Evolutionary conservation across 2,113 vertebrate genomes (phyloP).

Genomic region (Phoenicopterus ruber): DNA sequence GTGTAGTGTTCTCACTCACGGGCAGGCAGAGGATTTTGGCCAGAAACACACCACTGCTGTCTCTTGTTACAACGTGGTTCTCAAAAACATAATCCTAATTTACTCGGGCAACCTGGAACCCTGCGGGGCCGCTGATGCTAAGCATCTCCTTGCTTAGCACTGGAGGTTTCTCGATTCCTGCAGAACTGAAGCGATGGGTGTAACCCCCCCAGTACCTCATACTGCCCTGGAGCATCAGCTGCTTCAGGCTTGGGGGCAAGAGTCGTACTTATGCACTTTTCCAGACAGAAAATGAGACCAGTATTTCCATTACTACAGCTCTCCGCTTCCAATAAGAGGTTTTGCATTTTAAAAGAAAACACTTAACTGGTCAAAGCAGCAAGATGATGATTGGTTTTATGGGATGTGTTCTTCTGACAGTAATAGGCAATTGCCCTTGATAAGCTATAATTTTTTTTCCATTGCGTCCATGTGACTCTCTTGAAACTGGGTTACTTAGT

Average conservation of each 20-base stretch:
- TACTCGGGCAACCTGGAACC: background rate
- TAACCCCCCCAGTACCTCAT: background rate
- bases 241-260: background rate
- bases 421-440: background rate
- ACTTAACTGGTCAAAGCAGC: background rate
- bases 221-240: background rate
- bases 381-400: background rate
- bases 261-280: background rate
- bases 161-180: background rate
- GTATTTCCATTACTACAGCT: background rate
- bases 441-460: background rate
- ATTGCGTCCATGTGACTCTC: background rate
- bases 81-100: background rate
- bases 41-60: background rate
- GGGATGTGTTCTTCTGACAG: background rate
- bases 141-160: background rate
- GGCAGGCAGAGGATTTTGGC: background rate
- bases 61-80: background rate
- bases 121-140: accelerated
- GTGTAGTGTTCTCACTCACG: background rate
- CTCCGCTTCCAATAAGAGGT: background rate
- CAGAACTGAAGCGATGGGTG: background rate
- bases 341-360: background rate
- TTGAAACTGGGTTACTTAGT: background rate
- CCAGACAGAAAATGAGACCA: background rate